A percentile compares a stretch with the other conserved stretches of the same genome.
These are phyloP conservation scores for Zosterops japonicus DNA, from an alignment of 2,113 vertebrate species.

Conservation along the genomic window DNA sequence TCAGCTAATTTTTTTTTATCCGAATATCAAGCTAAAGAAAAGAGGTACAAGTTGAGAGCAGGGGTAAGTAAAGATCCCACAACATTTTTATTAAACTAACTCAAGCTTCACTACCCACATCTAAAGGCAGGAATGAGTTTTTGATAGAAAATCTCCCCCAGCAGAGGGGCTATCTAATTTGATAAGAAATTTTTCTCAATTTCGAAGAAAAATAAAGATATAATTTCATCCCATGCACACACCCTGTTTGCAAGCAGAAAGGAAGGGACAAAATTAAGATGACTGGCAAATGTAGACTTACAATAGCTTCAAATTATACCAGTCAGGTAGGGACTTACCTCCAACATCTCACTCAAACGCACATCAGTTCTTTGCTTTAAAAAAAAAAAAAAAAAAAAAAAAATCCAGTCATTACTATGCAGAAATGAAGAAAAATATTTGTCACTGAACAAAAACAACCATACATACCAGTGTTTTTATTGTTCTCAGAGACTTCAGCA, in stretches of 20 bases:
- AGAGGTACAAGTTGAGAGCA: background rate
- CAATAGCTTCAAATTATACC: background rate
- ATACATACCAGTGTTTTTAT: constrained; percentile 94
- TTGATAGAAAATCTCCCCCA: background rate
- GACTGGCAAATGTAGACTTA: background rate
- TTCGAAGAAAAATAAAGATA: background rate
- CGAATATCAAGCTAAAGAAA: background rate
- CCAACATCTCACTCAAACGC: constrained; percentile 96
- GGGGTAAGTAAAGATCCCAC: background rate
- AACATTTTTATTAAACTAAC: background rate
- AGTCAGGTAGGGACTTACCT: constrained; percentile 78
- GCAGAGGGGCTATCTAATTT: background rate
- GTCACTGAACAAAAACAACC: background rate
- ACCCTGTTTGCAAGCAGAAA: background rate
- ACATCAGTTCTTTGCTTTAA: constrained; percentile 99
- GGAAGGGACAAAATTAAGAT: background rate
- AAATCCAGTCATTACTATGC: background rate
- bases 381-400: background rate
- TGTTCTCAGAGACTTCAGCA: constrained; percentile 95
- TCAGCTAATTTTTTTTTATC: background rate
- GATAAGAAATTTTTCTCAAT: background rate
- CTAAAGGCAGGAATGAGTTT: background rate
- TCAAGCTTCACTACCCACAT: background rate
- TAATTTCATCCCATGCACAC: background rate
- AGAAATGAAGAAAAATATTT: background rate